These are phyloP conservation scores for Agapornis canus DNA, from an alignment of 2,797 vertebrate species.

Conservation along the genomic window DNA sequence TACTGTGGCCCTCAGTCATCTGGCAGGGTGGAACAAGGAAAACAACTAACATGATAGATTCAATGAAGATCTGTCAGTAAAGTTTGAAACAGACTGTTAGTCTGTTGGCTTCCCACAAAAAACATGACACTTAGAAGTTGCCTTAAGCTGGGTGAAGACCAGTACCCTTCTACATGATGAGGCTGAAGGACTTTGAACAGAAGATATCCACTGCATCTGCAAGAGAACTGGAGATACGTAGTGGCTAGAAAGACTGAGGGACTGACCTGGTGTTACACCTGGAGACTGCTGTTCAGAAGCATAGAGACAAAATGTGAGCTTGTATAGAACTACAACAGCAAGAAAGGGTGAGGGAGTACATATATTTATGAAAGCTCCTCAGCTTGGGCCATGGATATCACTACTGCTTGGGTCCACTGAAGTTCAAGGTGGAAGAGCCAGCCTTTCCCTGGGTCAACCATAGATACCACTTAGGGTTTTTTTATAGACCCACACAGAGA, in stretches of 20 bases:
- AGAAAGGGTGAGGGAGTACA: background rate
- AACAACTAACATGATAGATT: background rate
- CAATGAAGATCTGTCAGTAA: background rate
- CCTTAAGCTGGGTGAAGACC: background rate
- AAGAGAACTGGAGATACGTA: background rate
- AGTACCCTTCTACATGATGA: background rate
- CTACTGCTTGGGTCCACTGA: background rate
- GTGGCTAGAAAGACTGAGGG: background rate
- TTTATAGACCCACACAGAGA: background rate
- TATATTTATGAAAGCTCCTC: background rate
- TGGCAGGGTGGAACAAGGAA: background rate
- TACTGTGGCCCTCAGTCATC: background rate
- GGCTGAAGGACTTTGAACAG: background rate
- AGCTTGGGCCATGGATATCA: background rate
- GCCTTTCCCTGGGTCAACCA: background rate
- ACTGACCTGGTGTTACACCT: background rate
- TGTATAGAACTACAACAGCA: background rate
- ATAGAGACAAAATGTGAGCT: background rate
- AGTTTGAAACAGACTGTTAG: background rate
- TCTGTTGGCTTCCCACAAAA: background rate
- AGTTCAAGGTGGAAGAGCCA: background rate
- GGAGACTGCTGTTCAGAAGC: background rate
- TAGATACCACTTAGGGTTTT: background rate
- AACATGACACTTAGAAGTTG: background rate
- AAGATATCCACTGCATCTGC: background rate